Percentiles rank a stretch among this genome's conserved stretches.
These are phyloP conservation scores for Drosophila algonquin DNA, from an alignment of 2,888 invertebrate species.

Conservation along the genomic window DNA sequence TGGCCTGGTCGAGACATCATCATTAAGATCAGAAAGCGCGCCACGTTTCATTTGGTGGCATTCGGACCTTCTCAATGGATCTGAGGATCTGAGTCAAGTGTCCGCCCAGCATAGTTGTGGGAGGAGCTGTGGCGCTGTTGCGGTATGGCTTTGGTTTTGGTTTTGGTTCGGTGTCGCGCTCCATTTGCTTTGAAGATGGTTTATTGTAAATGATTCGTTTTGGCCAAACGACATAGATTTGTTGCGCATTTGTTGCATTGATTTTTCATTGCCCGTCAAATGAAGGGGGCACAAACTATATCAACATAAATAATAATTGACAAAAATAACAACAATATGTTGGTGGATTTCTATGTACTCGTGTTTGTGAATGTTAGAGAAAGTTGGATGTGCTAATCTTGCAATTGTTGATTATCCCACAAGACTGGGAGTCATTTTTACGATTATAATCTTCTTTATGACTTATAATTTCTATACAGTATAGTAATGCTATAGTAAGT, in stretches of 20 bases:
- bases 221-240: constrained; percentile 78
- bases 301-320: constrained; percentile 13
- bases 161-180: constrained; percentile 60
- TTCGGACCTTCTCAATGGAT: constrained; percentile 11
- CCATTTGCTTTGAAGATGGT: constrained; percentile 81
- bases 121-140: constrained; percentile 10
- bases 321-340: not conserved
- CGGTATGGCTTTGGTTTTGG: constrained; percentile 24
- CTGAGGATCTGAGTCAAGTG: constrained; percentile 6
- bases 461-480: no score
- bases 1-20: constrained; percentile 49
- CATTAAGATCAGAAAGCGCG: constrained; percentile 71
- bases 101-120: constrained; percentile 43
- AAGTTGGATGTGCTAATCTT: not conserved
- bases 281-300: constrained; percentile 16
- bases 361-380: not conserved
- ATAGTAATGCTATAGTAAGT: no score
- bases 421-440: no score
- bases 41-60: constrained; percentile 68
- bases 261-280: constrained; percentile 71
- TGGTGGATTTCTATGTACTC: not conserved
- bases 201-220: constrained; percentile 82
- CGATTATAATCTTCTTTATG: no score
- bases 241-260: constrained; percentile 77
- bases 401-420: no score